These are phyloP conservation scores for Colostygia pectinataria DNA, from an alignment of 2,888 invertebrate genomes.

Conservation along the genomic window DNA sequence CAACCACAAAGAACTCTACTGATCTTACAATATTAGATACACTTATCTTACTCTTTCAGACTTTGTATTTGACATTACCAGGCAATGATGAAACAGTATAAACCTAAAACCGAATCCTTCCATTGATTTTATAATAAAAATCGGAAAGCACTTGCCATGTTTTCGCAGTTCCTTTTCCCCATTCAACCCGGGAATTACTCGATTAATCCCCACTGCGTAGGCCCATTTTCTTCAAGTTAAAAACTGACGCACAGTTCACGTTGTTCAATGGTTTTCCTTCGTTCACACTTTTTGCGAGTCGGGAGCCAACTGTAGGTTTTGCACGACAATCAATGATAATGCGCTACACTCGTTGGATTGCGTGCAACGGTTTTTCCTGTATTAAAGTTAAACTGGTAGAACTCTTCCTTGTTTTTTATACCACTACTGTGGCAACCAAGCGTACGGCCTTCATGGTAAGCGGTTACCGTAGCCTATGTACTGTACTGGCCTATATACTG, in stretches of 20 bases:
- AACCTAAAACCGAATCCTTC: constrained; percentile 13
- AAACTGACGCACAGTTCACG: constrained; percentile 61
- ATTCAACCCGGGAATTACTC: constrained; percentile 55
- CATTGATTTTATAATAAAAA: constrained; percentile 46
- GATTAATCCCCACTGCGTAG: constrained; percentile 55
- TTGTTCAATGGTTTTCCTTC: constrained; percentile 63
- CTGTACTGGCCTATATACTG: too few species aligned
- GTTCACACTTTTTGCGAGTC: constrained; percentile 64
- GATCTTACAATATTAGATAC: too few species aligned
- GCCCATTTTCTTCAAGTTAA: constrained; percentile 63
- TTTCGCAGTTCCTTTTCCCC: constrained; percentile 42
- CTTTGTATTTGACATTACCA: constrained; percentile 2
- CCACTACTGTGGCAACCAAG: too few species aligned
- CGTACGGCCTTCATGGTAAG: too few species aligned
- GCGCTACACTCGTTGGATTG: too few species aligned
- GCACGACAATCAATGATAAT: not conserved
- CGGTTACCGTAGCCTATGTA: too few species aligned
- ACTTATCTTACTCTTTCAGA: too few species aligned
- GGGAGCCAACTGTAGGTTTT: constrained; percentile 1
- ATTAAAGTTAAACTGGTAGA: too few species aligned
- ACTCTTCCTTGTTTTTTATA: too few species aligned
- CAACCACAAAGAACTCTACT: too few species aligned
- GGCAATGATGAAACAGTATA: constrained; percentile 1
- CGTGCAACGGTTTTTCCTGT: too few species aligned
- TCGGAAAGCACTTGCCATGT: constrained; percentile 37